Conservation (phyloP, 1,140 invertebrate genomes). For the Caerostris darwini region DNA sequence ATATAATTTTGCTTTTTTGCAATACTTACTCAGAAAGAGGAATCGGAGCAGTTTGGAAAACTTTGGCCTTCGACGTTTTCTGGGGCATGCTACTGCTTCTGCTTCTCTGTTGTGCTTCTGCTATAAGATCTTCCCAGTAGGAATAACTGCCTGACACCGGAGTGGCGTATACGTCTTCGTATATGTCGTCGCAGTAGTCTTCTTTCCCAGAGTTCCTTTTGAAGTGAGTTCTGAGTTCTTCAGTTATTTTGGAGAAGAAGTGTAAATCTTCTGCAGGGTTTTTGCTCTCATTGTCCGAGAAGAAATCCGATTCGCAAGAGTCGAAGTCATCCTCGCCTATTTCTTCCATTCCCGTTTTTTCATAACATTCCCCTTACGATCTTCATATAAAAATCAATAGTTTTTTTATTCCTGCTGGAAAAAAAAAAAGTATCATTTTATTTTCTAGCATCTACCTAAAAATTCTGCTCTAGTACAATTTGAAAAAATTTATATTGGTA, state of each 20-base stretch:
- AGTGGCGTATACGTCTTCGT: slow-evolving; percentile 4
- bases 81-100: background rate
- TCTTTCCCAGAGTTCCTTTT: slow-evolving; percentile 33
- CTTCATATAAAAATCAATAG: too few relatives aligned
- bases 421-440: too few relatives aligned
- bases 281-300: background rate
- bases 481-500: too few relatives aligned
- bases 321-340: background rate
- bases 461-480: too few relatives aligned
- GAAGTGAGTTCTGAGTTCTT: slow-evolving; percentile 29
- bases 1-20: too few relatives aligned
- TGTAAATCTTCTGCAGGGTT: background rate
- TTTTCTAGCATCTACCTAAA: too few relatives aligned
- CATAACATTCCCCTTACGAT: too few relatives aligned
- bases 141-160: slow-evolving; percentile 44
- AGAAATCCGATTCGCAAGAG: background rate
- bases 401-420: too few relatives aligned
- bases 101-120: background rate
- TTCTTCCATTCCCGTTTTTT: background rate
- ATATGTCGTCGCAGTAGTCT: slow-evolving; percentile 60
- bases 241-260: slow-evolving; percentile 26
- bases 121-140: slow-evolving; percentile 54
- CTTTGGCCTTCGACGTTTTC: background rate
- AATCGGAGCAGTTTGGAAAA: too few relatives aligned
- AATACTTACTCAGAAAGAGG: background rate